Percentiles rank a stretch among this genome's conserved stretches.
Evolutionary conservation across 2,797 vertebrate species (phyloP).

Genomic region (Aselliscus stoliczkanus): DNA sequence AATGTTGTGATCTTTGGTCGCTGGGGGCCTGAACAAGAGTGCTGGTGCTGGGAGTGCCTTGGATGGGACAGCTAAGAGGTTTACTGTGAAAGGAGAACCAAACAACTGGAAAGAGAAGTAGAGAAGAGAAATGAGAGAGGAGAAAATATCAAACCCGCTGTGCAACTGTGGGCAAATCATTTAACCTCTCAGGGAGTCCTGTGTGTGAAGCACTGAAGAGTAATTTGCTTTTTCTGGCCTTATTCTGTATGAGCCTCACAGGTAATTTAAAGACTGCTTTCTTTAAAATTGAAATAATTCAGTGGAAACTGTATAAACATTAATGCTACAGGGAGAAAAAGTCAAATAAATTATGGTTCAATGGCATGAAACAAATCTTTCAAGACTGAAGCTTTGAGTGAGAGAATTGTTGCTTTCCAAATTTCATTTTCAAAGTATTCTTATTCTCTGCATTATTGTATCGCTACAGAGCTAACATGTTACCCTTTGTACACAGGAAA

Average conservation of each 20-base stretch:
- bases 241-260: neutral
- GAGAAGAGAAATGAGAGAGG: neutral
- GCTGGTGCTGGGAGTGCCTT: too few relatives aligned
- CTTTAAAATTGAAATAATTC: neutral
- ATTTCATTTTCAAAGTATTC: neutral
- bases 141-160: neutral
- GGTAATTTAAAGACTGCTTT: neutral
- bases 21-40: neutral
- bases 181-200: neutral
- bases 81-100: neutral
- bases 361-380: neutral
- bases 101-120: neutral
- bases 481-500: neutral
- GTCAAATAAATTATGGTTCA: neutral
- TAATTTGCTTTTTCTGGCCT: neutral
- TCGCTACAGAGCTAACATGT: neutral
- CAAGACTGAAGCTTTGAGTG: neutral
- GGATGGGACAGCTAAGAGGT: neutral
- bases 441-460: neutral
- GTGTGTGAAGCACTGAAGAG: neutral
- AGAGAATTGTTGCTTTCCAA: neutral
- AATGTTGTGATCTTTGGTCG: fast-evolving
- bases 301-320: neutral
- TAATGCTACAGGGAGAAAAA: neutral
- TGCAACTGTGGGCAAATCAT: neutral